phyloP scores from a whole-genome alignment of 2,113 vertebrate species.

The Psilopogon haemacephalus region DNA sequence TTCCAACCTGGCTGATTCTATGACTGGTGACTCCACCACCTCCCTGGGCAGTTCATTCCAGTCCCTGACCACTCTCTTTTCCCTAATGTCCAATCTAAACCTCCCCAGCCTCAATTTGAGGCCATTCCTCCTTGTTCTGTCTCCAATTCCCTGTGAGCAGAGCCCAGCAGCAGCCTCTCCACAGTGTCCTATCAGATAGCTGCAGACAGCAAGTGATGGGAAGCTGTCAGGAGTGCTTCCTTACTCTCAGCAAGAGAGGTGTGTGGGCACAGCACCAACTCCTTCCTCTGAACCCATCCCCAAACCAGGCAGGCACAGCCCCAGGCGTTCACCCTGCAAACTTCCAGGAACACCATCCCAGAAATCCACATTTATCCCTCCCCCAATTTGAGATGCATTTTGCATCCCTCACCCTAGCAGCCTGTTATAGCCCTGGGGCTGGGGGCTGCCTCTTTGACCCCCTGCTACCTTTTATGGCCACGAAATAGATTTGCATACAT shows the following conservation, averaged over 20 bases:
- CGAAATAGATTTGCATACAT: neutral
- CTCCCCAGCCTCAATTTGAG: too few relatives aligned
- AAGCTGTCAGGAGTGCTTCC: rapidly evolving
- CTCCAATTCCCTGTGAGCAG: too few relatives aligned
- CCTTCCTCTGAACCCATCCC: neutral
- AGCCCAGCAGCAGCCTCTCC: too few relatives aligned
- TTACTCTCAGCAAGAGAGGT: rapidly evolving
- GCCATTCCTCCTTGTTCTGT: too few relatives aligned
- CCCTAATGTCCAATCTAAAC: too few relatives aligned
- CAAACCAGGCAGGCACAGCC: neutral
- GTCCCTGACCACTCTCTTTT: too few relatives aligned
- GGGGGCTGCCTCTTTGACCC: neutral
- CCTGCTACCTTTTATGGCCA: neutral
- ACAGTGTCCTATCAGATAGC: too few relatives aligned
- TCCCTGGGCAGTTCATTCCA: too few relatives aligned
- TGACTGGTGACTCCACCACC: too few relatives aligned
- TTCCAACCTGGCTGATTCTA: too few relatives aligned
- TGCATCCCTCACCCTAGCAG: neutral
- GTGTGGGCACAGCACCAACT: rapidly evolving
- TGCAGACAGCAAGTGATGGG: neutral
- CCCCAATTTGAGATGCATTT: neutral
- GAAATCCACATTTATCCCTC: neutral
- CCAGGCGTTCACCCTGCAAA: neutral
- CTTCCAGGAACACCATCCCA: neutral
- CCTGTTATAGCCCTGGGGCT: neutral